Evolutionary conservation across 2,888 invertebrate genomes (phyloP), one percentile per base, ranked within the genome.

Genomic region (Ferrisia virgata): DNA sequence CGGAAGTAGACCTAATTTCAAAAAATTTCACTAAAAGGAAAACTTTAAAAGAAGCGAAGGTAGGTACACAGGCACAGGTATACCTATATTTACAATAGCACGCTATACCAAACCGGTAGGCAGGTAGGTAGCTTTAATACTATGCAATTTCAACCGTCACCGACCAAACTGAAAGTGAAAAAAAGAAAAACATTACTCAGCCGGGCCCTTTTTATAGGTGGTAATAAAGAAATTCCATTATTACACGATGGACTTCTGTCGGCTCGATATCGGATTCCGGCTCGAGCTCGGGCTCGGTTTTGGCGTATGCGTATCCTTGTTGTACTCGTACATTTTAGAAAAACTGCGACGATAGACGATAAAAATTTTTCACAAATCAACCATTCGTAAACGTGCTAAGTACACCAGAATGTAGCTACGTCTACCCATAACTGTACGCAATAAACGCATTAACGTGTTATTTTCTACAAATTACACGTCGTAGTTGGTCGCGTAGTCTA

Each of bases 161-260:
- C 47, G 47, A 47, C 47, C 47, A 18, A 47, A 47, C 47, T 18
- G 18, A 47, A 47, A 18, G 47, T 6, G 47, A 18, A 18, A 47
- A 47, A 64, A 53, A 53, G n/a, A 18, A 64, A 39, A 25, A 28
- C 22, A 64, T 64, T 25, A 64, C 58, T 64, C 58, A 18, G 47
- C 47, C 36, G 25, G 28, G 28, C 11, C 58, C 25, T 64, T 13
- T 28, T 28, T 1, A 64, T 64, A 64, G 58, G 28, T 25, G 58
- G 58, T 4, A 64, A 64, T 64, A 64, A 64, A 64, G 58, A 64
- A 64, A 64, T 64, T 64, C 58, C 58, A 53, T 53, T 53, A 53
- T 53, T 53, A 53, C 53, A 53, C 22, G 53, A 22, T 22, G 6
- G 22, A 5, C 39, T 39, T 39, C 39, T 39, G 5, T 39, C 53